phyloP scores from a whole-genome alignment of 2,113 vertebrate genomes.

The Synchiropus splendidus region DNA sequence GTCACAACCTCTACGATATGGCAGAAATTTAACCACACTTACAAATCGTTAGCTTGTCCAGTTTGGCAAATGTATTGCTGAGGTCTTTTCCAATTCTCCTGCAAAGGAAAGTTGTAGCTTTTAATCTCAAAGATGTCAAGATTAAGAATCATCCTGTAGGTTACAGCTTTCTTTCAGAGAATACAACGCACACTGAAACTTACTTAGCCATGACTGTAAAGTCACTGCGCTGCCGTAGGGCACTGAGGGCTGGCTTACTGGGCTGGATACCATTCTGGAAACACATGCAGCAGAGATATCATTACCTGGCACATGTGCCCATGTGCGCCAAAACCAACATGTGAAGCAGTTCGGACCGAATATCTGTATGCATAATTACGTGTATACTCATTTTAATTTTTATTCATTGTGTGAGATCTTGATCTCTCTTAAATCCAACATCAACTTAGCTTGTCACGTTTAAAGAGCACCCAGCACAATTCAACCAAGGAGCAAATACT shows the following conservation, averaged over 20 bases:
- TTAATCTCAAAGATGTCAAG: background rate
- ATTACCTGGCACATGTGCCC: background rate
- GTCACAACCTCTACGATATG: background rate
- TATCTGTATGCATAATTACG: too few relatives aligned
- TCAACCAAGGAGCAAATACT: too few relatives aligned
- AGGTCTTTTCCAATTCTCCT: slow-evolving; percentile 91
- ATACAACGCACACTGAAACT: slow-evolving; percentile 39
- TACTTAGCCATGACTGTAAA: slow-evolving; percentile 91
- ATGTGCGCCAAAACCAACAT: background rate
- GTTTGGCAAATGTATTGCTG: slow-evolving; percentile 89
- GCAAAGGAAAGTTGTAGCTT: slow-evolving; percentile 6
- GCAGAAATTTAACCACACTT: slow-evolving; percentile 48
- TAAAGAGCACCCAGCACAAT: too few relatives aligned
- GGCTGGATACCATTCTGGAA: slow-evolving; percentile 74
- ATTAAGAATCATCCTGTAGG: background rate
- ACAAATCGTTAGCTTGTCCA: slow-evolving; percentile 91
- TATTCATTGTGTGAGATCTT: too few relatives aligned
- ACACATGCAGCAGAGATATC: background rate
- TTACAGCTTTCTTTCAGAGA: too few relatives aligned
- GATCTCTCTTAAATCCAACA: too few relatives aligned
- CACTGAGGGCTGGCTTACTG: slow-evolving; percentile 65
- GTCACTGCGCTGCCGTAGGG: slow-evolving; percentile 82
- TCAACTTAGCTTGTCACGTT: too few relatives aligned
- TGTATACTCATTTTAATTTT: too few relatives aligned
- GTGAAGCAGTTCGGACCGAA: background rate